These are phyloP conservation scores for Acrobasis consociella DNA, from an alignment of 2,888 invertebrate species.

Conservation along the genomic window DNA sequence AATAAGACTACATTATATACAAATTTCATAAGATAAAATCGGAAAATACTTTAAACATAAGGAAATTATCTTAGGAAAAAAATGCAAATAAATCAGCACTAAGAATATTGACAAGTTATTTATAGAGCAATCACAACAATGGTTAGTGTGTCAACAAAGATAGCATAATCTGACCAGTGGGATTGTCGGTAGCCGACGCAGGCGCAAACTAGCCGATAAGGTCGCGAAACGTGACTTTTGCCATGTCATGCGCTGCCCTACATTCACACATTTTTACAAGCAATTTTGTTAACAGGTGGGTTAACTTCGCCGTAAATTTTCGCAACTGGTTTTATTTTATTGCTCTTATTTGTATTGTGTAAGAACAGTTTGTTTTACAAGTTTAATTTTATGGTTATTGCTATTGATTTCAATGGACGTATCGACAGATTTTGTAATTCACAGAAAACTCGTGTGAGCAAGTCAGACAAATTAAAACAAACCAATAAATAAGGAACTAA, in stretches of 20 bases:
- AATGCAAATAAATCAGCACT: no score
- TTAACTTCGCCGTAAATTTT: conserved; percentile 1
- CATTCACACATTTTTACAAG: conserved; percentile 15
- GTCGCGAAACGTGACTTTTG: conserved; percentile 12
- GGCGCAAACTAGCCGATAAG: conserved; percentile 1
- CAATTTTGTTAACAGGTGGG: conserved; percentile 19
- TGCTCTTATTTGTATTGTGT: conserved; percentile 1
- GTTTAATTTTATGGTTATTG: neutral
- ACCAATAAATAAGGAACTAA: no score
- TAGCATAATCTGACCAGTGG: conserved; percentile 13
- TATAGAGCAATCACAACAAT: conserved; percentile 14
- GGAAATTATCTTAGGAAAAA: neutral
- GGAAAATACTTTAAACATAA: neutral
- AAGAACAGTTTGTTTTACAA: neutral
- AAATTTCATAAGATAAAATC: no score
- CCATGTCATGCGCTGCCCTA: conserved; percentile 11
- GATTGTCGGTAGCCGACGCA: neutral
- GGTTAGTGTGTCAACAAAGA: conserved; percentile 1
- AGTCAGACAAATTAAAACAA: no score
- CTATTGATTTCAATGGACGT: neutral
- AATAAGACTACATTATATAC: no score
- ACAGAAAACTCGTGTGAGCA: no score
- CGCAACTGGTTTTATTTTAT: conserved; percentile 9
- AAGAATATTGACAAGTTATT: neutral
- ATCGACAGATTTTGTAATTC: neutral